Evolutionary conservation across 2,113 vertebrate species (phyloP), one percentile per base, ranked within the genome.

Genomic region (Sarotherodon lohbergeri): DNA sequence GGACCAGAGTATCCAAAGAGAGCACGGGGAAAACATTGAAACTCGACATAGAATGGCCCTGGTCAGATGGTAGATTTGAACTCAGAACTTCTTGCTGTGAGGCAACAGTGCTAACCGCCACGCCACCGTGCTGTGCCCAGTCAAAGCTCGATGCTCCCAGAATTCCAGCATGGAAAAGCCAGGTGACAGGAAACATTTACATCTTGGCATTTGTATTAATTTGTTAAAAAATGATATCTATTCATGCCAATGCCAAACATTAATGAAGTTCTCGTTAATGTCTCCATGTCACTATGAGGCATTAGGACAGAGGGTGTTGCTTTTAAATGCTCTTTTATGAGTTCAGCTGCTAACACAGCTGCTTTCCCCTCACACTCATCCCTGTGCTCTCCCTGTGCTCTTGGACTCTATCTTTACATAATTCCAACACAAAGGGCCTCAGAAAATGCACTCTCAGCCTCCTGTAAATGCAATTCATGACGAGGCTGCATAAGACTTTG

Each of bases 341-440:
- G 79, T 93, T 91, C 86, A 88, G 90, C 85, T 91, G 86, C 85
- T 87, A 89, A 86, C 82, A 91, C 89, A 91, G 81, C 90, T 91
- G 91, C 81, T 92, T 91, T 80, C 80, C 84, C 84, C 57, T 16
- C 68, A 57, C 12, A 6, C 82, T 81, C 82, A 84, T 87, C 66
- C 82, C 81, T 36, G 50, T 61, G 54, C 88, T 90, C 34, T 27
- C 76, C n/a, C 54, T 36, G 50, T 57, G 76, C 88, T 91, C 63
- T 61, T 68, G 36, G 85, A 87, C 88, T 89, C 76, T 27, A n/a
- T 83, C 86, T 87, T 34, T 84, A 91, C 92, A 91, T 89, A 90
- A 94, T 94, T 93, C 93, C 93, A 82, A 73, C 85, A 93, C 88
- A 94, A 94, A 92, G 56, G 83, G 55, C 52, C 63, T 73, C 52